phyloP scores from a whole-genome alignment of 2,113 vertebrate genomes.

The Syngnathus typhle region DNA sequence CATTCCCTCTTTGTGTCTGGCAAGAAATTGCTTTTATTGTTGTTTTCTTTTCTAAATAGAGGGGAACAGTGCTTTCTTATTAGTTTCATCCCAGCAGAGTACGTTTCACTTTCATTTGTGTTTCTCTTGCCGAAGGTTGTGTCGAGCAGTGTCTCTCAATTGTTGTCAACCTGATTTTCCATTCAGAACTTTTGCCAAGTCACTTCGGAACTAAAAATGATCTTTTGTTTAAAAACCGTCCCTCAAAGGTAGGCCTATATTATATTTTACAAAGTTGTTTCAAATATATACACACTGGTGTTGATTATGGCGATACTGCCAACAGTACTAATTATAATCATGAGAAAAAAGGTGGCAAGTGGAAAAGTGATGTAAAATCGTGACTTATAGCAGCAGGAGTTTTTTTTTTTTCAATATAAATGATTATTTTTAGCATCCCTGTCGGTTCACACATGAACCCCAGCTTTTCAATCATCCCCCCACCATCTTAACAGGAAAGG shows the following conservation, averaged over 20 bases:
- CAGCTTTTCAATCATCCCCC: constrained; percentile 23
- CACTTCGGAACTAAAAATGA: neutral
- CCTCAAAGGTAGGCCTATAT: neutral
- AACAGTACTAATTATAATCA: too few relatives aligned
- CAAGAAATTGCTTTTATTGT: constrained; percentile 28
- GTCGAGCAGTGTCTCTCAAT: neutral
- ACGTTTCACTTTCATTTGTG: neutral
- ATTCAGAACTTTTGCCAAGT: too few relatives aligned
- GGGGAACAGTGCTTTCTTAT: constrained; percentile 3
- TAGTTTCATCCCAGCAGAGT: neutral
- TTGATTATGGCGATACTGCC: too few relatives aligned
- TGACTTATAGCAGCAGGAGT: too few relatives aligned
- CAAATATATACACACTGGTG: neutral
- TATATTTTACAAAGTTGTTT: neutral
- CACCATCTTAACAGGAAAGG: constrained; percentile 22
- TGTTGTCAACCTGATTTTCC: neutral
- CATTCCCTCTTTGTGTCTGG: constrained; percentile 25
- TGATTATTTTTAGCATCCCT: neutral
- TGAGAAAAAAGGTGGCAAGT: too few relatives aligned
- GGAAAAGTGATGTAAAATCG: too few relatives aligned
- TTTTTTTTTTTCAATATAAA: neutral
- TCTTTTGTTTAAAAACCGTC: neutral
- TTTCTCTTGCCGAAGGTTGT: neutral
- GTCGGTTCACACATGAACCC: constrained; percentile 29
- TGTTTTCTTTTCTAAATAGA: constrained; percentile 4